Base-by-base conservation (phyloP, 1,140 invertebrate genomes). In the Drosophila persimilis region DNA sequence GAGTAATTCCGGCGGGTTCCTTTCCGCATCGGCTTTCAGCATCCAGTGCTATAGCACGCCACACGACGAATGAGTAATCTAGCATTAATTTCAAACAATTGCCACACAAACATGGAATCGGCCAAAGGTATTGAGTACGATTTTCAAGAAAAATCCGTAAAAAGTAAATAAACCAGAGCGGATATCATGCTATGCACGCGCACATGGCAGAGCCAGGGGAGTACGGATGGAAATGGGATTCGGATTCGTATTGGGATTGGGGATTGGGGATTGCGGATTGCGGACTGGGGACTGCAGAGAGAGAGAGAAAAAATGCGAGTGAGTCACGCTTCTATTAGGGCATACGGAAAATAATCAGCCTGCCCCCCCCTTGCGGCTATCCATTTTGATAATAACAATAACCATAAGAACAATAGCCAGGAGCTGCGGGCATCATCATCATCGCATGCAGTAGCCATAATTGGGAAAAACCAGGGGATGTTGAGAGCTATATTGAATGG, bases 21-120 rank as follows among this genome's bases (percentile, higher is more conserved):
- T 50, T 67, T 69, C 65, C 65, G 50, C 15, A 35, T 43, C 35
- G 22, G 26, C 51, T 53, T 57, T 79, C 51, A 52, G 53, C 24
- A 60, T 31, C 22, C 22, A 29, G 17, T 35, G 45, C 26, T 44
- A 47, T 35, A 11, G 22, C 54, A 29, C 20, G 58, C 47, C 74
- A 73, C 64, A 47, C 54, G 65, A 20, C 50, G 72, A 56, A 80
- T 80, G 77, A 80, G 77, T 76, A 80, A 80, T 77, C 35, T 62
- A 45, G 45, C 60, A 80, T 75, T 73, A 43, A 80, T 74, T 77
- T 55, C 50, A 71, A 70, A 80, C 77, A 80, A 65, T 64, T 70
- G 48, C 71, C 64, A 79, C 60, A 65, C 45, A 50, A 52, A 22
- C 45, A 50, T 11, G 31, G 46, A 29, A 41, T 43, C 13, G 60